Evolutionary conservation across 2,797 vertebrate species (phyloP), one percentile per base, ranked within the genome.

Genomic region (Leucoraja ocellata): DNA sequence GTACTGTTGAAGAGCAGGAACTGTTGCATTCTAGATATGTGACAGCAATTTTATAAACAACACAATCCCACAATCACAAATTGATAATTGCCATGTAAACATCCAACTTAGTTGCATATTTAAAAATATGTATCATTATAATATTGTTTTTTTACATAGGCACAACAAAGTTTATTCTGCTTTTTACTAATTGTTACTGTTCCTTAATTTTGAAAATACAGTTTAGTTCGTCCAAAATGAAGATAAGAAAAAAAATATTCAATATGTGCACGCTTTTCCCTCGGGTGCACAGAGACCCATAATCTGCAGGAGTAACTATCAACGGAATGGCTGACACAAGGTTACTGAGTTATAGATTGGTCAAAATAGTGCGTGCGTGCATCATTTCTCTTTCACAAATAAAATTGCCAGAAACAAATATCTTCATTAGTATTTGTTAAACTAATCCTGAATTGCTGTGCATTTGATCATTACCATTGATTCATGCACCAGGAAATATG

Each of bases 381-480:
- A 36, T 46, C 32, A 71, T 36, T 54, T 91, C 39, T 74, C 90
- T 13, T 91, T 91, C 36, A 46, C 68, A 91, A 91, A 46, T 91
- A 8, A 46, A 46, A 91, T 71, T 73, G 32, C 88, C 21, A 73
- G 36, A 91, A 13, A 11, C 36, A 36, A 91, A 73, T 73, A 1
- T 32, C 58, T 65, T 65, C n/a, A 63, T 65, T 91, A 25, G 32
- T 74, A 74, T 46, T 46, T 73, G 23, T 18, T 10, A 91, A 74
- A 91, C 71, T 74, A 92, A 92, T 54, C 25, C 68, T 76, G 71
- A 92, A 54, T 92, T 92, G 54, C 25, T 74, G 11, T 28, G 25
- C 68, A 76, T 76, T 92, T 54, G 46, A 92, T 92, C 68, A 76
- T 92, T 76, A 58, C 36, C 11, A n/a, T 74, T 92, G 25, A 25